Base-by-base conservation (phyloP, 30 jellyfish, hydroid and myxozoan genomes). In the Haliclystus octoradiatus region DNA sequence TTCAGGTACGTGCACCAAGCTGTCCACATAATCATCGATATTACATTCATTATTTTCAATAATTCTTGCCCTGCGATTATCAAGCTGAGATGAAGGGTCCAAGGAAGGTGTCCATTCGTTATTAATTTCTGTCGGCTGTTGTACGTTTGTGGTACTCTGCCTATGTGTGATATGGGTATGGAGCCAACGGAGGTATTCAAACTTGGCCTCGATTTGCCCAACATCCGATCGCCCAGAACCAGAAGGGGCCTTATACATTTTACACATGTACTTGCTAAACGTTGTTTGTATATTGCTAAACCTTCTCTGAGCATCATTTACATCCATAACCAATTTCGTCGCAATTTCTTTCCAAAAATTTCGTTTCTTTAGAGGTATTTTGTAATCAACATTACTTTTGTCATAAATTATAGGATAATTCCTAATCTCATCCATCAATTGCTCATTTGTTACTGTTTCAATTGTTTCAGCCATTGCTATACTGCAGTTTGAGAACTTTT, bases 261-360 rank as follows among this genome's bases (percentile, higher is more conserved):
- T 49, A 28, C 33, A 49, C 12, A 70, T 70, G 32, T 70, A 50
- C 33, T 70, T 70, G 34, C 62, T 30, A 50, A 70, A 70, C n/a
- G 15, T 50, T 49, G 80, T 70, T 31, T 71, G 50, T 52, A 70
- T 70, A 29, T 62, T 70, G 31, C 52, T 70, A 71, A 49, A 70
- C 25, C 80, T 26, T 50, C 72, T 25, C 33, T 70, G 80, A 14
- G 53, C 80, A 29, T 70, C 80, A 62, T 49, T 62, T 24, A 28
- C 33, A 14, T 68, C 78, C 4, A 68, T 68, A 1, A 70, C 71
- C 24, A 70, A 61, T 57, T 49, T 24, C 7, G 71, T 25, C 5
- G 34, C 86, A 33, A 75, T 34, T 32, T 30, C 83, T 50, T 65
- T 65, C 86, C 82, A 75, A 63, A 69, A 63, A 33, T 66, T 73